Conservation (phyloP, 2,113 vertebrate species). For the Grantiella picta region DNA sequence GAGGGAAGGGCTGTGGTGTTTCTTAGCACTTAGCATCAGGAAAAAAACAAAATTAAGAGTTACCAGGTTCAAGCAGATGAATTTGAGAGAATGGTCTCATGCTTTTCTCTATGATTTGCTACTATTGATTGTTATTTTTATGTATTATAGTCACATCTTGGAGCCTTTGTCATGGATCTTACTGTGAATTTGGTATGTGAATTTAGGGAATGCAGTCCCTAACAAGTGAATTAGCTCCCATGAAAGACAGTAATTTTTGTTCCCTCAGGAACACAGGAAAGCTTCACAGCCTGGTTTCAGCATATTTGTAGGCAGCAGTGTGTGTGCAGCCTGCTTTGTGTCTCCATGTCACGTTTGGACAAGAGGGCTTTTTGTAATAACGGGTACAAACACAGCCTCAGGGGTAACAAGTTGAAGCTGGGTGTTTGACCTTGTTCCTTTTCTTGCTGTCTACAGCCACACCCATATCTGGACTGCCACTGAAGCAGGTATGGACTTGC, state of each 20-base stretch:
- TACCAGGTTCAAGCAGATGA: background rate
- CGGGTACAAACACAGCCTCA: background rate
- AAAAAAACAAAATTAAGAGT: background rate
- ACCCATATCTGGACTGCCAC: background rate
- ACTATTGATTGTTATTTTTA: background rate
- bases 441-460: background rate
- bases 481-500: background rate
- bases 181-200: background rate
- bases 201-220: background rate
- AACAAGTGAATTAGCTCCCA: background rate
- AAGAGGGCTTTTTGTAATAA: background rate
- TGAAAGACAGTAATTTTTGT: background rate
- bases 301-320: background rate
- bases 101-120: background rate
- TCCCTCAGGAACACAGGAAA: background rate
- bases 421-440: background rate
- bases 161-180: background rate
- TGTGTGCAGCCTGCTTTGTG: accelerated
- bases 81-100: background rate
- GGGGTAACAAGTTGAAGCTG: background rate
- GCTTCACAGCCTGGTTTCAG: background rate
- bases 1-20: background rate
- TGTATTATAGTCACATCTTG: background rate
- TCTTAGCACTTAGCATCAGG: background rate
- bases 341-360: background rate